phyloP scores from a whole-genome alignment of 2,113 vertebrate genomes.

The Lampris incognitus region DNA sequence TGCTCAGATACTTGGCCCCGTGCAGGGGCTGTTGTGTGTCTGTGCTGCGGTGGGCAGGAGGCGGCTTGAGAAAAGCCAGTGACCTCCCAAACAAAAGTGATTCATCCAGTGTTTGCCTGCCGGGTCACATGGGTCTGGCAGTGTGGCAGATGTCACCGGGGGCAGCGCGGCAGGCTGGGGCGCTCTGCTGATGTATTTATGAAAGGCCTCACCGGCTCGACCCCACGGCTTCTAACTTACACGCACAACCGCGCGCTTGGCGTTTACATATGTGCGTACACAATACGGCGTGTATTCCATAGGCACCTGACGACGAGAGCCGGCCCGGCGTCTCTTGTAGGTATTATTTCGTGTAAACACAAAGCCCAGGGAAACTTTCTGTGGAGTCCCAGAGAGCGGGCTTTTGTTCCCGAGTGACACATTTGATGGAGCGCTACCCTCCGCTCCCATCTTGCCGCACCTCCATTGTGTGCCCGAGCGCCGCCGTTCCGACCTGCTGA shows the following conservation, averaged over 20 bases:
- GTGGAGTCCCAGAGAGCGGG: background rate
- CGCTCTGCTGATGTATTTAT: slow-evolving; percentile 11
- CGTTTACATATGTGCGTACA: no score
- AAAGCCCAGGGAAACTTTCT: background rate
- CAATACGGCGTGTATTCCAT: no score
- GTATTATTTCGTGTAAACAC: background rate
- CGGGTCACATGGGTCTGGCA: slow-evolving; percentile 66
- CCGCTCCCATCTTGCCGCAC: slow-evolving; percentile 18
- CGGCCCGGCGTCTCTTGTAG: no score
- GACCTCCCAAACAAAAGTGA: slow-evolving; percentile 74
- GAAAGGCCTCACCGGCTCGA: background rate
- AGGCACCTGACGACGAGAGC: no score
- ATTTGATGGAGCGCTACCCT: slow-evolving; percentile 26
- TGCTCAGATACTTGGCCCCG: slow-evolving; percentile 33
- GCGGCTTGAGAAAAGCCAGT: slow-evolving; percentile 38
- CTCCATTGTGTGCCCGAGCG: slow-evolving; percentile 47
- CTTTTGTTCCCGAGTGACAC: slow-evolving; percentile 19
- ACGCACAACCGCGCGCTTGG: background rate
- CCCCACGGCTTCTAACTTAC: background rate
- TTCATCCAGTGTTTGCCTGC: slow-evolving; percentile 65
- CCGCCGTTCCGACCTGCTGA: slow-evolving; percentile 56
- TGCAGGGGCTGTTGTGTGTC: slow-evolving; percentile 15
- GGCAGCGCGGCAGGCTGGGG: slow-evolving; percentile 30
- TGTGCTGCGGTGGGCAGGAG: slow-evolving; percentile 14
- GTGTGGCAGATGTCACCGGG: slow-evolving; percentile 67